Evolutionary conservation across 2,797 vertebrate species (phyloP).

Genomic region (Chromobotia macracanthus): DNA sequence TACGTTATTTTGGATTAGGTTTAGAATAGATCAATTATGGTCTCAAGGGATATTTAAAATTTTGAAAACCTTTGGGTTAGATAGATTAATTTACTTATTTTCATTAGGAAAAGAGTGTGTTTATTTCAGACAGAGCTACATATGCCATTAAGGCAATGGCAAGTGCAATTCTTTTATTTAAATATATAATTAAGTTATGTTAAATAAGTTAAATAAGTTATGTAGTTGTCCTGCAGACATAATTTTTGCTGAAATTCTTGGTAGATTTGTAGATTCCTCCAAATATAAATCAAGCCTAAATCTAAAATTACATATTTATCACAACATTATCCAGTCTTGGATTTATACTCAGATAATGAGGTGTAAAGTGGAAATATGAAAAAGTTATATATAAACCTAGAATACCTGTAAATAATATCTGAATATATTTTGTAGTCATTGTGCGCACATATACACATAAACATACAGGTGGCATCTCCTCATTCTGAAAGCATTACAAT

Average conservation of each 20-base stretch:
- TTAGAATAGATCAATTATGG: not conserved
- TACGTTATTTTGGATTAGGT: not conserved
- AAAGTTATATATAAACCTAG: not conserved
- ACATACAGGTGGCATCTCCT: not conserved
- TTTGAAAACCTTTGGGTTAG: not conserved
- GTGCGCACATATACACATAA: not conserved
- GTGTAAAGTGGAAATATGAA: not conserved
- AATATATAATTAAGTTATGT: too few species aligned
- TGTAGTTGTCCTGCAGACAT: not conserved
- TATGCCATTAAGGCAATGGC: too few species aligned
- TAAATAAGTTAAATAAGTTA: too few species aligned
- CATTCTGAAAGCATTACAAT: constrained; percentile 11
- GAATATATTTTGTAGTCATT: constrained; percentile 20
- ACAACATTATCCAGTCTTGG: not conserved
- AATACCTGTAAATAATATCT: not conserved
- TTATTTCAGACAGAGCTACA: too few species aligned
- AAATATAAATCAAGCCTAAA: not conserved
- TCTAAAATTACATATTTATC: not conserved
- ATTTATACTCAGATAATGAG: not conserved
- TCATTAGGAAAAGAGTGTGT: not conserved
- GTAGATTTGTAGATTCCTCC: not conserved
- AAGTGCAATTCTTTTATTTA: too few species aligned
- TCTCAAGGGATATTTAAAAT: not conserved
- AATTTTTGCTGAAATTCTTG: not conserved
- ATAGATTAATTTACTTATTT: not conserved